Base-by-base conservation (phyloP, 2,113 vertebrate genomes). In the Speoplatyrhinus poulsoni region DNA sequence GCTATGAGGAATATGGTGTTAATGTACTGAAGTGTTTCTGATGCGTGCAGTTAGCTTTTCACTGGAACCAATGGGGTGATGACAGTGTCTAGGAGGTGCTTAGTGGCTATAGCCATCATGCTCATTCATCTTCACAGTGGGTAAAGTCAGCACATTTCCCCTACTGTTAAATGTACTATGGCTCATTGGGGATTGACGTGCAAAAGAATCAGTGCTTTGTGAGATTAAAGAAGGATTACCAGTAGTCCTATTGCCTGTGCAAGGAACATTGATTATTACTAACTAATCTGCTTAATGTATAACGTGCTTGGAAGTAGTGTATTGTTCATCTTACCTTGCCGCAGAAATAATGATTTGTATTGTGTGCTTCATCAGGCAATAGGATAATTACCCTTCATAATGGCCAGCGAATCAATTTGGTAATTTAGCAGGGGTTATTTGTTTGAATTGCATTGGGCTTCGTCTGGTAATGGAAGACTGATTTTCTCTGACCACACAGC, bases 81-180 rank as follows among this genome's bases (percentile, higher is more conserved):
- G 82, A 86, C 75, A 19, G 71, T 12, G 58, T 65, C 32, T 53
- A 73, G 76, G 78, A 81, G 83, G 74, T 62, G 77, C 82, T 86
- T 55, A 0, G 76, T 73, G 77, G 66, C 68, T 74, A 77, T 0
- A 0, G 67, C n/a, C 79, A 80, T 85, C 83, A 77, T 60, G 73
- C 82, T 88, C 88, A 85, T 86, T 91, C 90, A 90, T 91, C 87
- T 86, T 90, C 90, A 91, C 88, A 86, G 86, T 57, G 83, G 33
- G 84, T 89, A 87, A 89, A 89, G 83, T 89, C 88, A 86, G 88
- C 90, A 88, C 85, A 85, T 89, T 90, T 83, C 81, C 54, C 72
- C 82, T 72, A 70, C 82, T 79, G 78, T 89, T 86, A 86, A 82
- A 84, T 83, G 81, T 61, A 62, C 72, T 55, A 86, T 48, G 88